These are phyloP conservation scores for Drosophila obscura DNA, from an alignment of 1,140 invertebrate genomes.

Conservation along the genomic window DNA sequence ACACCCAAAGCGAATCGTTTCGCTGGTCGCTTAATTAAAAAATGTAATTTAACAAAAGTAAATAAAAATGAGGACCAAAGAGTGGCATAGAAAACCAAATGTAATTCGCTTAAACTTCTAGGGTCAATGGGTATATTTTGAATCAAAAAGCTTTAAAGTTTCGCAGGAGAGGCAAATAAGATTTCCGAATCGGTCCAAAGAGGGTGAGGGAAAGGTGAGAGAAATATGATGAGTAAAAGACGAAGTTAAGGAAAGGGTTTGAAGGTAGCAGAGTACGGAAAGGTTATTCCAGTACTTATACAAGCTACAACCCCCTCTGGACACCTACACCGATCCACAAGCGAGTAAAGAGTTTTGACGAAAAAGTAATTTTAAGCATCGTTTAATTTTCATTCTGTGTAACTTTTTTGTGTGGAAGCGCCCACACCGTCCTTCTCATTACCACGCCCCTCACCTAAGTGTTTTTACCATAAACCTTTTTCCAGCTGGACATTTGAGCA, in stretches of 20 bases:
- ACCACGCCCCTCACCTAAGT: conserved; percentile 3
- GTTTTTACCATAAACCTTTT: conserved; percentile 42
- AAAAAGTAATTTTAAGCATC: conserved; percentile 82
- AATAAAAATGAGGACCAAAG: conserved; percentile 43
- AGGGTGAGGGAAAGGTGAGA: too few species aligned
- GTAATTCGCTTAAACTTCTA: conserved; percentile 29
- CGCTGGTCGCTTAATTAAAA: conserved; percentile 65
- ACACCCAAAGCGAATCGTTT: conserved; percentile 14
- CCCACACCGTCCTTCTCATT: conserved; percentile 13
- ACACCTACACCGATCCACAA: conserved; percentile 20
- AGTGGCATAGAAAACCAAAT: conserved; percentile 29
- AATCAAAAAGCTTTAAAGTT: too few species aligned
- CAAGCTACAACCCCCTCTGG: neutral
- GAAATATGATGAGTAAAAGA: too few species aligned
- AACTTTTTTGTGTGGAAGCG: conserved; percentile 44
- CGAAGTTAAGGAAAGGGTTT: neutral
- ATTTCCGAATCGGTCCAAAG: too few species aligned
- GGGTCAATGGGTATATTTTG: neutral
- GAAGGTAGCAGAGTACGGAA: neutral
- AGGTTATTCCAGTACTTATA: neutral
- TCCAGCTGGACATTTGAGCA: conserved; percentile 66
- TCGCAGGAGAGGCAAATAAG: too few species aligned
- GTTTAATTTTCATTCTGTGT: conserved; percentile 79
- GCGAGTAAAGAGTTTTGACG: conserved; percentile 69
- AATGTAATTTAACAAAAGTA: conserved; percentile 71